These are phyloP conservation scores for Dicrostonyx torquatus DNA, from an alignment of 2,797 vertebrate genomes.

Conservation along the genomic window DNA sequence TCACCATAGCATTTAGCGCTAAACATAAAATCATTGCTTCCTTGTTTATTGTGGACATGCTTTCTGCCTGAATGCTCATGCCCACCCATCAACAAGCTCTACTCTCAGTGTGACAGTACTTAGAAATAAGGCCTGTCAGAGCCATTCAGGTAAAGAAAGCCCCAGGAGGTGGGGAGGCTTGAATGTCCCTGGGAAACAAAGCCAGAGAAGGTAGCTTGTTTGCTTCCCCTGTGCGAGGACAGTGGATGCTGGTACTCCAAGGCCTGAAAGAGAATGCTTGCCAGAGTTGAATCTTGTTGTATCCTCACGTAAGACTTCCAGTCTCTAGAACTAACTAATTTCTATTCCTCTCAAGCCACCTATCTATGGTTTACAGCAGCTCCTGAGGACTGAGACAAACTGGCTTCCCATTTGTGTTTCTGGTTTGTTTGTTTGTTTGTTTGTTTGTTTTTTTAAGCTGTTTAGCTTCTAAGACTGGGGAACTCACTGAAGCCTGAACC, in stretches of 20 bases:
- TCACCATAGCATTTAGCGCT: not conserved
- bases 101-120: not conserved
- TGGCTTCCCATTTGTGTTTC: not conserved
- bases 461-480: not conserved
- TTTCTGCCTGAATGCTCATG: not conserved
- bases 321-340: not conserved
- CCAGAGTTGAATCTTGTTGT: not conserved
- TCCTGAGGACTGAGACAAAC: not conserved
- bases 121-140: not conserved
- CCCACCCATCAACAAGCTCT: not conserved
- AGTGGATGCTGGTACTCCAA: not conserved
- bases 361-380: not conserved
- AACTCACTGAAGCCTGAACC: not conserved
- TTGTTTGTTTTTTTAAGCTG: not conserved
- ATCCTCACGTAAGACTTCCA: not conserved
- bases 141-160: not conserved
- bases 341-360: not conserved
- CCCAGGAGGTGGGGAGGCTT: too few species aligned
- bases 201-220: not conserved
- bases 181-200: not conserved
- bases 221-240: not conserved
- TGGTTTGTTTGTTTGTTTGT: too few species aligned
- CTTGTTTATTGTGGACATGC: not conserved
- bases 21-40: slow-evolving; percentile 1
- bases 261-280: not conserved